Evolutionary conservation across 1,140 invertebrate genomes (phyloP).

Genomic region (Trachymyrmex septentrionalis): DNA sequence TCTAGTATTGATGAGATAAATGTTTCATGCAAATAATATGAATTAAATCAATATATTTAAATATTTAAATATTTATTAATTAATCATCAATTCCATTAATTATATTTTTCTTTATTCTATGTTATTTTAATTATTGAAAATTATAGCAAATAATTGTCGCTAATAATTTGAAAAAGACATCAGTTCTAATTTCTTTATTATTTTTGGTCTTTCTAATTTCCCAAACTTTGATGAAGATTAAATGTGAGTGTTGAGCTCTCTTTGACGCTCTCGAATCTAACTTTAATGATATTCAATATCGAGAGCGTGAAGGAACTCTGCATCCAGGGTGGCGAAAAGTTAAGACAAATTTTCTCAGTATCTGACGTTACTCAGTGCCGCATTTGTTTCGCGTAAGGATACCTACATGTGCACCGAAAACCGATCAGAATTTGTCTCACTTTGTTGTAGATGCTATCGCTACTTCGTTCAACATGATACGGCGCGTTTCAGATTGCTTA

Average conservation of each 20-base stretch:
- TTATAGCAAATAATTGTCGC: not conserved
- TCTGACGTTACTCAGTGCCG: not conserved
- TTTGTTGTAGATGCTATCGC: conserved; percentile 8
- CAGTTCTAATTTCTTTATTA: not conserved
- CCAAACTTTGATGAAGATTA: not conserved
- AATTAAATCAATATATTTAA: conserved; percentile 4
- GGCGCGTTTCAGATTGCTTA: conserved; percentile 15
- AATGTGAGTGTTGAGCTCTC: not conserved
- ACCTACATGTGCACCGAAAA: conserved; percentile 9
- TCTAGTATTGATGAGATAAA: not conserved
- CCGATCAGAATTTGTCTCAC: conserved; percentile 43
- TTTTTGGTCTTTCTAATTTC: not conserved
- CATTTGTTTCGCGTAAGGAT: conserved; percentile 13
- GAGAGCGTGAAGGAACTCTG: not conserved
- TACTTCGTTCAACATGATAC: conserved; percentile 18
- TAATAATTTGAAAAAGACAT: not conserved
- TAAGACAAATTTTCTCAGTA: conserved; percentile 28
- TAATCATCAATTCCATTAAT: not conserved
- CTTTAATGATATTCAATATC: conserved; percentile 22
- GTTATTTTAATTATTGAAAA: not conserved
- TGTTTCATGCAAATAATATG: not conserved
- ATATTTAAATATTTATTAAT: conserved; percentile 4
- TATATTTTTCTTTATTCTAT: not conserved
- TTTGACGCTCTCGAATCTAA: conserved; percentile 24
- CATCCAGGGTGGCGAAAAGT: conserved; percentile 31